Evolutionary conservation across 2,113 vertebrate genomes (phyloP).

Genomic region (Gopherus evgoodei): DNA sequence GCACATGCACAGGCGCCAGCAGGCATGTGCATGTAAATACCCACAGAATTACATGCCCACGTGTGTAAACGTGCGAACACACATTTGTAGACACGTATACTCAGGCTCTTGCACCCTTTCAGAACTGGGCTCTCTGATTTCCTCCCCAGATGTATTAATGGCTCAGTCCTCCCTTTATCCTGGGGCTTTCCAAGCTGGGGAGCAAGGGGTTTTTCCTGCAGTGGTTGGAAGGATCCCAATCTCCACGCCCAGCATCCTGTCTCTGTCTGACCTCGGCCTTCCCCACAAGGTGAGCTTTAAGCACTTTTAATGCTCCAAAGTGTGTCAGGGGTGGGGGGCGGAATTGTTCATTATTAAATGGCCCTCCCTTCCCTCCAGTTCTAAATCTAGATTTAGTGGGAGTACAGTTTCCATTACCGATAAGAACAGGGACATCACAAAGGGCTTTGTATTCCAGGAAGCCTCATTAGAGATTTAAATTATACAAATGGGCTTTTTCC

Average conservation of each 20-base stretch:
- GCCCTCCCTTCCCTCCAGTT: fast-evolving
- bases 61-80: not conserved
- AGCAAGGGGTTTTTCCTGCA: not conserved
- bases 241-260: not conserved
- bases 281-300: not conserved
- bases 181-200: not conserved
- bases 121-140: not conserved
- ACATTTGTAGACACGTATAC: not conserved
- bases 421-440: slow-evolving; percentile 63
- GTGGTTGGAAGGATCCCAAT: not conserved
- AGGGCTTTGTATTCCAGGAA: slow-evolving; percentile 74
- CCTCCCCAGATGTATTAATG: not conserved
- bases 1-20: not conserved
- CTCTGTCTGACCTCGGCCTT: not conserved
- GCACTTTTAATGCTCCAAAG: not conserved
- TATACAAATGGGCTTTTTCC: slow-evolving; percentile 71
- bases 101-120: not conserved
- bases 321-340: not conserved
- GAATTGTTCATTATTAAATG: not conserved
- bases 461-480: slow-evolving; percentile 70
- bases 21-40: not conserved
- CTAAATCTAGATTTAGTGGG: slow-evolving; percentile 9
- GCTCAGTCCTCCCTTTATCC: too few species aligned
- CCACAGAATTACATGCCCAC: not conserved
- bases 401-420: slow-evolving; percentile 30